Evolutionary conservation across 2,113 vertebrate species (phyloP), one percentile per base, ranked within the genome.

Genomic region (Plectropomus leopardus): DNA sequence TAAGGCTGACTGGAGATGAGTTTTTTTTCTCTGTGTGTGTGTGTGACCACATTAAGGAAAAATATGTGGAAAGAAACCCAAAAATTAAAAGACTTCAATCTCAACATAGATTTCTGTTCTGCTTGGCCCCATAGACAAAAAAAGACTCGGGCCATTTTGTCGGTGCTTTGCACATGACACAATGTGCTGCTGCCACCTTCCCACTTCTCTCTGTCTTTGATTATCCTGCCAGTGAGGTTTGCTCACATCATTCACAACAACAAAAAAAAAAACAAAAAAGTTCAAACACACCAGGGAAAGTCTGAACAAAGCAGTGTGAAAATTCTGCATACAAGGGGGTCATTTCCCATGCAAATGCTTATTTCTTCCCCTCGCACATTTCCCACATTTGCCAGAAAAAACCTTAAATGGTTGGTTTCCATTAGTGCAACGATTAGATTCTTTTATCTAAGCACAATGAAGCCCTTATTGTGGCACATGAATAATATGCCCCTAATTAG

Each of bases 401-500:
- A 4, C 24, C 23, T 26, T 15, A 28, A 64, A 58, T 34, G 50
- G 34, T 64, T 71, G 32, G 40, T 76, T 58, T 80, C 72, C 34
- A 78, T 80, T 75, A 42, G 9, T 34, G 32, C 75, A 26, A 61
- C 64, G 51, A 85, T 72, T 79, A 63, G 45, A 72, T 59, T 80
- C 60, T 80, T 87, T 79, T 74, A 57, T 82, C 55, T 63, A 6
- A 74, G 44, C 34, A 74, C 67, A 87, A 83, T 84, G 60, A 68
- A 74, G 53, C 40, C 16, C 24, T 68, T 65, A 32, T 60, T 82
- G 82, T 83, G 78, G 61, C 82, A 68, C 69, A 80, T 80, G 80
- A 86, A 88, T 72, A 86, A 75, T 54, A 63, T 66, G 61, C 55
- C 65, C 34, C 57, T 87, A 76, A 91, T 89, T 84, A 86, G 75